Base-by-base conservation (phyloP, 2,797 vertebrate species). In the Sorex maritimensis region DNA sequence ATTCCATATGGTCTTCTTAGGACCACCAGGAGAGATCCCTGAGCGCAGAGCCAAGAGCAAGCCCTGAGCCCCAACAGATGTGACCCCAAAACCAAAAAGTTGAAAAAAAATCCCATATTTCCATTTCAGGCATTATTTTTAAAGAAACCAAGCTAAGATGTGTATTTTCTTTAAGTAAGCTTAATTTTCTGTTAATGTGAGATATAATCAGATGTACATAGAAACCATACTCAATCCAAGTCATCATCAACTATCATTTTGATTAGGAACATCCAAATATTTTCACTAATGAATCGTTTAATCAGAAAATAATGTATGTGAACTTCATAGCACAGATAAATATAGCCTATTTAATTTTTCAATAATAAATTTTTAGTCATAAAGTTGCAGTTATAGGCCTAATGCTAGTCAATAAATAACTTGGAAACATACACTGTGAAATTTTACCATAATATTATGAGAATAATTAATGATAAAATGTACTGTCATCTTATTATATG, bases 401-500 rank as follows among this genome's bases (percentile, higher is more conserved):
- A 83, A 71, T 79, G 10, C 9, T 88, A 69, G 41, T 88, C 46
- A 90, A 78, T 90, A 82, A 75, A 67, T 81, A 71, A 75, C 61
- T 83, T 82, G 69, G 26, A 84, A 84, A 80, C 9, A 74, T 61
- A 38, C 26, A 61, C 17, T 61, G 1, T 74, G 69, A 83, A n/a
- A 21, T 83, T 91, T 44, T 69, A 55, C 58, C 17, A 75, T 44
- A 46, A 24, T n/a, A 5, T 26, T 86, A 38, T 75, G 38, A 26
- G 71, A 80, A 91, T 69, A 88, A 67, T 58, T 79, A 91, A 11
- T 73, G 68, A 52, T 21, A 87, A 69, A 71, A 83, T 69, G 77
- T 19, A 58, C 23, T 30, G 6, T 69, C n/a, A 49, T 69, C 12
- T 65, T 86, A 44, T 69, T 71, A 23, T 3, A 34, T 67, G 41